Evolutionary conservation across 2,888 invertebrate genomes (phyloP).

Genomic region (Cataglyphis livida): DNA sequence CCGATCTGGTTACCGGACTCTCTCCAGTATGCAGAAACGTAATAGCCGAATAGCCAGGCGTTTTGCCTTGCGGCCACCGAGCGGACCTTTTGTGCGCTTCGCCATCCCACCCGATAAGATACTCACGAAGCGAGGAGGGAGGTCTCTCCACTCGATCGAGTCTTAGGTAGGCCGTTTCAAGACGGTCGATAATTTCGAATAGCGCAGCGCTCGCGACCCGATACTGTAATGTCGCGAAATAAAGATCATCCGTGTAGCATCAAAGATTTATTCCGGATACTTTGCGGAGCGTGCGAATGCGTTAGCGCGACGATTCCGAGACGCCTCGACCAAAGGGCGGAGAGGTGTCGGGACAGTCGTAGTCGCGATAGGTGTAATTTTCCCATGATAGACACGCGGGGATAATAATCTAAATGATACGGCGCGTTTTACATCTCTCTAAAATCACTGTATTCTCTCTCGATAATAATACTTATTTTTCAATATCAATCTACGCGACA

Average conservation of each 20-base stretch:
- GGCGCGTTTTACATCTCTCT: background rate
- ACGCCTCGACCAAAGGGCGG: slow-evolving; percentile 16
- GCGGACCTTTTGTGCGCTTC: slow-evolving; percentile 51
- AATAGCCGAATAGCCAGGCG: slow-evolving; percentile 77
- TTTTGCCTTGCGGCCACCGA: slow-evolving; percentile 74
- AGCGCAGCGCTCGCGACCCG: slow-evolving; percentile 26
- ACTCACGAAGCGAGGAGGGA: slow-evolving; percentile 40
- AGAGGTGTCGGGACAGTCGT: slow-evolving; percentile 32
- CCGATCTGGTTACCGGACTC: slow-evolving; percentile 82
- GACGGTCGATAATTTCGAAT: slow-evolving; percentile 47
- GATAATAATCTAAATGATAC: slow-evolving; percentile 34
- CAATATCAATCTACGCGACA: slow-evolving; percentile 8
- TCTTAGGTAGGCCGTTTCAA: slow-evolving; percentile 42
- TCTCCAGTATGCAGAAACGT: slow-evolving; percentile 75
- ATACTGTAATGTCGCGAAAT: slow-evolving; percentile 50
- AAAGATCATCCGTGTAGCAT: slow-evolving; percentile 31
- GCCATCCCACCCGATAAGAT: slow-evolving; percentile 50
- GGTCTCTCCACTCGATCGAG: slow-evolving; percentile 29
- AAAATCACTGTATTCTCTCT: background rate
- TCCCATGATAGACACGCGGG: slow-evolving; percentile 31
- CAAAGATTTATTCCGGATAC: slow-evolving; percentile 38
- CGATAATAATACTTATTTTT: slow-evolving; percentile 8
- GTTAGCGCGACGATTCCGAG: slow-evolving; percentile 27
- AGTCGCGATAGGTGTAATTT: slow-evolving; percentile 32
- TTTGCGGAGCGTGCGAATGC: slow-evolving; percentile 37